Conservation (phyloP, 1,140 invertebrate genomes). For the Drosophila novamexicana region DNA sequence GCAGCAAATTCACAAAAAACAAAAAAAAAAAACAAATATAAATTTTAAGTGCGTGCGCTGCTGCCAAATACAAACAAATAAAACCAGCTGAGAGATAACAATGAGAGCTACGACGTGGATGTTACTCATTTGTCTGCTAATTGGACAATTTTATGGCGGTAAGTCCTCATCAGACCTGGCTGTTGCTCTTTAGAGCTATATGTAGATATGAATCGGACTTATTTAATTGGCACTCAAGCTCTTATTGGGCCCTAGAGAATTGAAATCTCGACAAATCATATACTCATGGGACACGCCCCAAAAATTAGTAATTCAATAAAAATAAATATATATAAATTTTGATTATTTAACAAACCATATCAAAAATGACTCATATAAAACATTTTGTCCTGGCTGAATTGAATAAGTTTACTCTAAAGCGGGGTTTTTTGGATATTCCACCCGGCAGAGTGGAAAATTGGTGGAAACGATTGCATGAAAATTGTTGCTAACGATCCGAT, state of each 20-base stretch:
- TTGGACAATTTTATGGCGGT: constrained; percentile 63
- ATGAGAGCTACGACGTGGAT: constrained; percentile 62
- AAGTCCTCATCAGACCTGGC: constrained; percentile 34
- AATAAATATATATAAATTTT: too few species aligned
- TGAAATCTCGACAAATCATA: too few species aligned
- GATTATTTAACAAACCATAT: too few species aligned
- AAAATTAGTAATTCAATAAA: neutral
- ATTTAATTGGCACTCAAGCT: constrained; percentile 28
- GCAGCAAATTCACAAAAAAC: constrained; percentile 25
- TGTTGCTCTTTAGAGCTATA: neutral
- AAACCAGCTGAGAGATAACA: constrained; percentile 38
- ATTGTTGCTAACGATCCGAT: too few species aligned
- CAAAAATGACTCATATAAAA: too few species aligned
- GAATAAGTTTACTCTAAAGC: too few species aligned
- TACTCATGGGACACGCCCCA: neutral
- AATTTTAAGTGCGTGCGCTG: constrained; percentile 33
- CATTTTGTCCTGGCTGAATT: too few species aligned
- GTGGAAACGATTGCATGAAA: too few species aligned
- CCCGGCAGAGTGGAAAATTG: too few species aligned
- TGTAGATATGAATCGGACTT: constrained; percentile 22
- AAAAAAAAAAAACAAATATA: constrained; percentile 32
- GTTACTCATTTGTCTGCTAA: constrained; percentile 65
- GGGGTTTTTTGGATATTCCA: too few species aligned
- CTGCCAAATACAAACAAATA: constrained; percentile 32
- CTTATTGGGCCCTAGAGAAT: neutral